phyloP scores from a whole-genome alignment of 2,888 invertebrate genomes.

The Lasioglossum calceatum region DNA sequence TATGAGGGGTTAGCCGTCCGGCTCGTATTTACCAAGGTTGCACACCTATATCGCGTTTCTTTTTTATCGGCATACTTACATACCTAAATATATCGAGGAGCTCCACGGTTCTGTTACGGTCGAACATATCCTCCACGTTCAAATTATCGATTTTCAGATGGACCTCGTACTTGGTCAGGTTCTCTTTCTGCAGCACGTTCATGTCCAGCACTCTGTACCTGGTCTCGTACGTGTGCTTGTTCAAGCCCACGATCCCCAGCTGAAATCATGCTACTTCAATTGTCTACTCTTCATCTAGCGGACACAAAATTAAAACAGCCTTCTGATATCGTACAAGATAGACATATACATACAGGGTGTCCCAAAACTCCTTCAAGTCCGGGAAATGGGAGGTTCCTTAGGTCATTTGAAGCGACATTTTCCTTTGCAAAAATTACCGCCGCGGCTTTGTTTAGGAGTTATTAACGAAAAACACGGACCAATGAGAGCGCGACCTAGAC shows the following conservation, averaged over 20 bases:
- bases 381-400: too few species aligned
- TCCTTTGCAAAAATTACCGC: too few species aligned
- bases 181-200: conserved; percentile 88
- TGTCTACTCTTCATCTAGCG: background rate
- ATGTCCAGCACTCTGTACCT: conserved; percentile 88
- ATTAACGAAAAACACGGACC: too few species aligned
- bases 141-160: conserved; percentile 95
- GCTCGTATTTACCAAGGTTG: conserved; percentile 17
- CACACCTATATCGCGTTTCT: background rate
- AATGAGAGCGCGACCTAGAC: too few species aligned
- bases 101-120: conserved; percentile 89
- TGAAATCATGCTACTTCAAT: conserved; percentile 78
- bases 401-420: too few species aligned
- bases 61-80: conserved; percentile 64
- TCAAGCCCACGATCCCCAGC: conserved; percentile 91
- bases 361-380: too few species aligned
- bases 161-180: conserved; percentile 90
- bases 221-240: conserved; percentile 92
- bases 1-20: conserved; percentile 7
- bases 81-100: conserved; percentile 90
- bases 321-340: too few species aligned
- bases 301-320: too few species aligned
- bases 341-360: background rate
- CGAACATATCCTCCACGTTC: conserved; percentile 94
- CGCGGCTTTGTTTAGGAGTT: too few species aligned